These are phyloP conservation scores for Lamellibrachia columna DNA, from an alignment of 2,888 invertebrate species.

Conservation along the genomic window DNA sequence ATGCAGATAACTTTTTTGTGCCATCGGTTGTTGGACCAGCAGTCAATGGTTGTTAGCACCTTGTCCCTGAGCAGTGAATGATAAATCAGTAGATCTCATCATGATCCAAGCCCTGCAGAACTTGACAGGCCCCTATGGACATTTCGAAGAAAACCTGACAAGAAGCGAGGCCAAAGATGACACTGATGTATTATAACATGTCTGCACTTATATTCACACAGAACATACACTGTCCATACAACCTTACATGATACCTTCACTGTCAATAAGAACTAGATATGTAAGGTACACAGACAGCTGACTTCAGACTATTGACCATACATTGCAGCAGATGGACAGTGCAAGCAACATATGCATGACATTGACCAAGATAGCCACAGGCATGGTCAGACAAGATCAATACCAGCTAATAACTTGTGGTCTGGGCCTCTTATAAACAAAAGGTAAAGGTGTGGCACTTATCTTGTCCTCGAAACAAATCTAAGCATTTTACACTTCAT, in stretches of 20 bases:
- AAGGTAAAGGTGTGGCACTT: background rate
- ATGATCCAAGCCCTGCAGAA: too few relatives aligned
- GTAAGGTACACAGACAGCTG: background rate
- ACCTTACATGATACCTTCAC: background rate
- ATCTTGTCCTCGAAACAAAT: background rate
- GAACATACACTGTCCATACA: too few relatives aligned
- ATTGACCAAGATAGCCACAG: background rate
- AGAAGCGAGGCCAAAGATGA: background rate
- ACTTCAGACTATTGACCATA: background rate
- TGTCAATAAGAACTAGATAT: background rate
- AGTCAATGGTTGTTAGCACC: background rate
- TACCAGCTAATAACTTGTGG: background rate
- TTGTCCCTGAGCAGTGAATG: background rate
- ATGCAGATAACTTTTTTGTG: background rate
- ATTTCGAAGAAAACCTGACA: background rate
- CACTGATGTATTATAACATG: background rate
- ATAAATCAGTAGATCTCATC: background rate
- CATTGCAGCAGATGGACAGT: background rate
- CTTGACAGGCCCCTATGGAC: background rate
- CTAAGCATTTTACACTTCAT: background rate
- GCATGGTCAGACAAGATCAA: background rate
- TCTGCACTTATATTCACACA: too few relatives aligned
- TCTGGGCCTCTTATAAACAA: background rate
- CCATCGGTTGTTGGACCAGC: background rate
- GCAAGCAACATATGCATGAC: background rate